A percentile compares a stretch with the other conserved stretches of the same genome.
Evolutionary conservation across 2,113 vertebrate genomes (phyloP).

Genomic region (Numenius arquata): DNA sequence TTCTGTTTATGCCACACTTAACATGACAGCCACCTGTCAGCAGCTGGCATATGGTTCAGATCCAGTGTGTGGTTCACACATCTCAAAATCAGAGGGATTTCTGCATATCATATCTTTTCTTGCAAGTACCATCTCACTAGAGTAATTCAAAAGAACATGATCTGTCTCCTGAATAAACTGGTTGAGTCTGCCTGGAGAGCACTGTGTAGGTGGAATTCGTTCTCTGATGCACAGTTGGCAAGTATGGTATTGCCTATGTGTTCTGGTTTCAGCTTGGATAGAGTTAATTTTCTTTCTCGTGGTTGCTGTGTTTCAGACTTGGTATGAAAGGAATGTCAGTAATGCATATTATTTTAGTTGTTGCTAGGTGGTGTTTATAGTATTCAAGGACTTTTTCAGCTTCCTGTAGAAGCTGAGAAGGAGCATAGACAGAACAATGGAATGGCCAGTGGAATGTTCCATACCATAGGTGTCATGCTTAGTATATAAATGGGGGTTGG

Average conservation of each 20-base stretch:
- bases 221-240: background rate
- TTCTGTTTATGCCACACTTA: background rate
- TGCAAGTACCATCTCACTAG: background rate
- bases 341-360: background rate
- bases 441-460: background rate
- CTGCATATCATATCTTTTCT: background rate
- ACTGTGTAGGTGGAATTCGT: background rate
- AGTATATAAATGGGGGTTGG: background rate
- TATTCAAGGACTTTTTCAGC: background rate
- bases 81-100: background rate
- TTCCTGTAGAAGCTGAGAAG: background rate
- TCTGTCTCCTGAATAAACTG: background rate
- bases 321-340: background rate
- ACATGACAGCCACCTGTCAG: background rate
- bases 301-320: background rate
- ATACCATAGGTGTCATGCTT: background rate
- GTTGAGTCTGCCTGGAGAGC: background rate
- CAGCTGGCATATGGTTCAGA: background rate
- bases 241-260: background rate
- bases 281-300: background rate
- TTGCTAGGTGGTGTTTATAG: background rate
- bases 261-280: background rate
- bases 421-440: background rate
- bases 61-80: background rate
- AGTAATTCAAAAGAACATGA: background rate